Base-by-base conservation (phyloP, 2,888 invertebrate species). In the Drosophila testacea region DNA sequence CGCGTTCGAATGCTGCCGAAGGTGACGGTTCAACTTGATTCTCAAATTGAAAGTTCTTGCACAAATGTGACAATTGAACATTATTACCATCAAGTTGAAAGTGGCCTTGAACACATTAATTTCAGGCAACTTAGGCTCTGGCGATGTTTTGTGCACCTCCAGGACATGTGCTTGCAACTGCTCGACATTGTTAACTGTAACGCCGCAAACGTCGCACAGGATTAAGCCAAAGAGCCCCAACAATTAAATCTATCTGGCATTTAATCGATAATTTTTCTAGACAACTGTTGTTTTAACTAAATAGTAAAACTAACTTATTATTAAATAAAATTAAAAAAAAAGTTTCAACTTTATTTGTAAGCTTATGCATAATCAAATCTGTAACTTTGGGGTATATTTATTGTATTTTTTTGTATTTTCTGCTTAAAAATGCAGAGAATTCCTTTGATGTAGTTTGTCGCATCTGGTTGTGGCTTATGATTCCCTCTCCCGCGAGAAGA, bases 171-270 rank as follows among this genome's bases (percentile, higher is more conserved):
- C 41, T 46, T 73, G 73, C 32, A 91, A 77, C 22, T 84, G 56
- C n/a, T 86, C 75, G 4, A 79, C 62, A 34, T 75, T 63, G 2
- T 51, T 63, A 55, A 91, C 89, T n/a, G 66, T 80, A 9, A 70
- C n/a, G n/a, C n/a, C n/a, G n/a, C 91, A 90, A 56, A 84, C 82
- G 4, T 91, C 89, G 61, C 90, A 91, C 11, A n/a, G n/a, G n/a
- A n/a, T n/a, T n/a, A n/a, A n/a, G n/a, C n/a, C n/a, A n/a, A n/a
- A n/a, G n/a, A n/a, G n/a, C 16, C 16, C 22, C 22, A 1, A 22
- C 22, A 22, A 22, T 22, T 22, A 22, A 3, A 22, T 22, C 2
- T 22, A 2, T 22, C 22, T 22, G 22, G 0, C 22, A 22, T 22
- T 3, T 22, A 3, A 22, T 22, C 2, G 2, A 22, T 3, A 22